These are phyloP conservation scores for Parazoanthus atlanticus DNA, from an alignment of 92 coral and sea anemone genomes.

Conservation along the genomic window DNA sequence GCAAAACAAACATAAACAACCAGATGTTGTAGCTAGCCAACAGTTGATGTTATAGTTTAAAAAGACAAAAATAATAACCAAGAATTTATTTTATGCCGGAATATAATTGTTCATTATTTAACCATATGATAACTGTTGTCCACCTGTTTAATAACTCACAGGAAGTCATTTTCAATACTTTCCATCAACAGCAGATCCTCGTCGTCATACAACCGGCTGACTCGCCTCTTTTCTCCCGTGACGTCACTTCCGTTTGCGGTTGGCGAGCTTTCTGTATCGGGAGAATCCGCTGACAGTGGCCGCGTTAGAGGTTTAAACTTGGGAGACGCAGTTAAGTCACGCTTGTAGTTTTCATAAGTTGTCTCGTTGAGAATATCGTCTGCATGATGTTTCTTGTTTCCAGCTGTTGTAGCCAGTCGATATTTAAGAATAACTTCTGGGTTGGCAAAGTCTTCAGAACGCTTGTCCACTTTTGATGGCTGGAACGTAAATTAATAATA, in stretches of 20 bases:
- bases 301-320: slow-evolving; percentile 25
- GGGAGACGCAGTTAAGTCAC: slow-evolving; percentile 14
- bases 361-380: slow-evolving; percentile 31
- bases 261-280: slow-evolving; percentile 8
- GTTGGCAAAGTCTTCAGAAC: slow-evolving; percentile 16
- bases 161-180: slow-evolving; percentile 17
- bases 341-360: slow-evolving; percentile 37
- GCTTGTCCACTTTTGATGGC: slow-evolving; percentile 10
- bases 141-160: neutral
- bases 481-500: neutral
- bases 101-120: neutral
- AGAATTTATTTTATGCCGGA: too few relatives aligned
- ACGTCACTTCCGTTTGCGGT: neutral
- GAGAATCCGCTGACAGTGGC: neutral
- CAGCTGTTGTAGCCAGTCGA: slow-evolving; percentile 34
- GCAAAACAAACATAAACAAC: neutral
- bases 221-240: neutral
- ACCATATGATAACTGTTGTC: neutral
- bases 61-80: too few relatives aligned
- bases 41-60: too few relatives aligned
- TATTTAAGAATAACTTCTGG: slow-evolving; percentile 38
- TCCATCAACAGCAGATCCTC: slow-evolving; percentile 21
- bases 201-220: slow-evolving; percentile 18
- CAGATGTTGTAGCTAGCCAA: neutral
- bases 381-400: slow-evolving; percentile 5